Evolutionary conservation across 2,113 vertebrate species (phyloP).

Genomic region (Entelurus aequoreus): DNA sequence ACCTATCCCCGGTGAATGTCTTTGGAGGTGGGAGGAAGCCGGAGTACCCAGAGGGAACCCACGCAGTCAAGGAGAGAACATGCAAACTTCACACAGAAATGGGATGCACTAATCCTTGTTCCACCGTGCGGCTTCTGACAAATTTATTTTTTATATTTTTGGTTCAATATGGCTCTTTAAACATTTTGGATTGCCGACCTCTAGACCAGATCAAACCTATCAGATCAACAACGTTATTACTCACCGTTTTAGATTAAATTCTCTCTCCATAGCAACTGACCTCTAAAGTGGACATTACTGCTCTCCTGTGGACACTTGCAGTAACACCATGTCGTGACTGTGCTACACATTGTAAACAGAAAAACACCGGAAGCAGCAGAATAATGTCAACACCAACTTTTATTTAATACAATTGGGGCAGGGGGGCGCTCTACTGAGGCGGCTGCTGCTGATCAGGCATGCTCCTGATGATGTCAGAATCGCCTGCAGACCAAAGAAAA

Average conservation of each 20-base stretch:
- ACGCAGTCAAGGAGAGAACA: too few relatives aligned
- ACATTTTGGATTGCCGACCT: too few relatives aligned
- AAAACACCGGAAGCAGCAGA: slow-evolving; percentile 1
- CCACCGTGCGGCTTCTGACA: too few relatives aligned
- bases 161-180: too few relatives aligned
- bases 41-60: too few relatives aligned
- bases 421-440: slow-evolving; percentile 80
- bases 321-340: background rate
- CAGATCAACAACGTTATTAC: too few relatives aligned
- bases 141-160: too few relatives aligned
- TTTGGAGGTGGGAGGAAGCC: too few relatives aligned
- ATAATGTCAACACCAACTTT: slow-evolving; percentile 71
- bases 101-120: too few relatives aligned
- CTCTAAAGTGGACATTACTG: background rate
- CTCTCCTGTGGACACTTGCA: slow-evolving; percentile 29
- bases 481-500: slow-evolving; percentile 72
- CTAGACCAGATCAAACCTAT: too few relatives aligned
- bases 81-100: too few relatives aligned
- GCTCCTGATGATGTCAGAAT: slow-evolving; percentile 99
- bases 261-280: background rate
- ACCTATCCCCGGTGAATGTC: too few relatives aligned
- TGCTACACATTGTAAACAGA: background rate
- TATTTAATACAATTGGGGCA: slow-evolving; percentile 80
- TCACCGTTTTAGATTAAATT: background rate
- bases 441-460: slow-evolving; percentile 98